phyloP scores from a whole-genome alignment of 2,797 vertebrate genomes.

The Xyrichtys novacula region DNA sequence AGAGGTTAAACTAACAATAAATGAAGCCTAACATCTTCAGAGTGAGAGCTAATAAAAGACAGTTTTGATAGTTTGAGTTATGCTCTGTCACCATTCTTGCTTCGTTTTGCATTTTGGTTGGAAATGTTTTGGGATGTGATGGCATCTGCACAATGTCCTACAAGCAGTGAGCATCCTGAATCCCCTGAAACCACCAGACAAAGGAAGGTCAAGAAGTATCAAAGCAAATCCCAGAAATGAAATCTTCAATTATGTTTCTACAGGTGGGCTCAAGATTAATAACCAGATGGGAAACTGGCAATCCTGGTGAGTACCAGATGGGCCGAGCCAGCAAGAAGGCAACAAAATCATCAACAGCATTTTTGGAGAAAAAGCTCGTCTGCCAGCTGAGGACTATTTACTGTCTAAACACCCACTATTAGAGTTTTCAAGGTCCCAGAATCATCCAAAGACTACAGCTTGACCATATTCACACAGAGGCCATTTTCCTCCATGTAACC shows the following conservation, averaged over 20 bases:
- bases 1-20: slow-evolving; percentile 57
- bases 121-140: slow-evolving; percentile 7
- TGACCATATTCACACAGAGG: too few relatives aligned
- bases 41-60: slow-evolving; percentile 32
- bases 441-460: too few relatives aligned
- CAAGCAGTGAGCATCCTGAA: slow-evolving; percentile 11
- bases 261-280: not conserved
- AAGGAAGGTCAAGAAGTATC: slow-evolving; percentile 13
- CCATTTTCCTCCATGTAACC: not conserved
- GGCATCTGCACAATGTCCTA: slow-evolving; percentile 51
- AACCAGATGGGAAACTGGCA: not conserved
- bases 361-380: too few relatives aligned
- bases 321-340: not conserved
- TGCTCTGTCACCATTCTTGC: not conserved
- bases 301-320: not conserved
- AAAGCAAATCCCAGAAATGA: slow-evolving; percentile 8
- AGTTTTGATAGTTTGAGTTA: slow-evolving; percentile 24
- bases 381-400: too few relatives aligned
- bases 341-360: not conserved
- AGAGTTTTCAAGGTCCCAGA: too few relatives aligned
- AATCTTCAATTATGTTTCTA: not conserved
- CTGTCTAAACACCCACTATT: too few relatives aligned
- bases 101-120: slow-evolving; percentile 8
- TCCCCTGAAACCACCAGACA: slow-evolving; percentile 8
- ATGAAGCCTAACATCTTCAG: slow-evolving; percentile 11